Evolutionary conservation across 2,888 invertebrate species (phyloP), one percentile per base, ranked within the genome.

Genomic region (Drosophila mayaguana): DNA sequence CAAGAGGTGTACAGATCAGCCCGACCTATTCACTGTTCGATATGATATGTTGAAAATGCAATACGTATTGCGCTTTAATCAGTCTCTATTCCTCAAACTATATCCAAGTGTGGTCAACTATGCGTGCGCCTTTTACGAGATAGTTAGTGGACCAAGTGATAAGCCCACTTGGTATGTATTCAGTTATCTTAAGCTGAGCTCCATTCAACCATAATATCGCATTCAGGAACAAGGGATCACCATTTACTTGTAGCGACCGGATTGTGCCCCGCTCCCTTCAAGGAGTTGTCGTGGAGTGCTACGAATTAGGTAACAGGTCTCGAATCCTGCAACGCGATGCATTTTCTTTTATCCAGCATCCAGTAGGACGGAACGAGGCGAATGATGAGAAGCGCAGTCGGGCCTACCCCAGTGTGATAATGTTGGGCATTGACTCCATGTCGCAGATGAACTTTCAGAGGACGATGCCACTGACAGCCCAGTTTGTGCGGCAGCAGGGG

Each of bases 351-450:
- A 89, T 95, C 83, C 92, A 94, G 86, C 83, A 94, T 89, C 89
- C 62, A 9, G 6, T 5, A 1, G 40, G 60, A 43, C 55, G 71
- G 1, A 65, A 93, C 3, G 63, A 69, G 2, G 12, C 11, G 50
- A 65, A 5, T 16, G 75, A 75, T 25, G 38, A 18, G 42, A 20
- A 46, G 20, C 63, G 72, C n/a, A 66, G 48, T 62, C 61, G 34
- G 0, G 57, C 20, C 45, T 88, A 95, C 97, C 2, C 92, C 96
- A 79, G 59, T 53, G 45, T 78, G 1, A 60, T 97, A 28, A 93
- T 97, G 88, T 90, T 98, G 28, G 97, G 97, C 25, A 95, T 97
- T 80, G 97, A 97, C 90, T 96, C 96, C 25, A 95, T 97, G 70
- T 80, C 76, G 0, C 70, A 74, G 50, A 64, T 80, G 4, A 78